phyloP scores from a whole-genome alignment of 2,888 invertebrate genomes.

The Spisula solida region DNA sequence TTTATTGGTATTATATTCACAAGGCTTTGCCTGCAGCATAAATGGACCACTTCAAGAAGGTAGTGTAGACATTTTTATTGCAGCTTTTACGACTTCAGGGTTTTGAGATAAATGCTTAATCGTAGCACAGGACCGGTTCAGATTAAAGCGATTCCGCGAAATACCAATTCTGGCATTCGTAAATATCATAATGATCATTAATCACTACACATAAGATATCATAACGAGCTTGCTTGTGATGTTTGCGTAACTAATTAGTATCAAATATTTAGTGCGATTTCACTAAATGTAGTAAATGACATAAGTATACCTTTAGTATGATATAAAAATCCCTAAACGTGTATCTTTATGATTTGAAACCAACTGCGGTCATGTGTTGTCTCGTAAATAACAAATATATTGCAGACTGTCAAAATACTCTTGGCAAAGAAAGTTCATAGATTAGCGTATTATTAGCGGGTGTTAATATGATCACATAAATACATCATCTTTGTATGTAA shows the following conservation, averaged over 20 bases:
- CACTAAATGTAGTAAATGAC: not conserved
- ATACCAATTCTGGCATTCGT: too few species aligned
- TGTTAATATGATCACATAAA: not conserved
- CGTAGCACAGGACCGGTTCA: too few species aligned
- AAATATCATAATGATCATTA: too few species aligned
- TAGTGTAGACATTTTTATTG: too few species aligned
- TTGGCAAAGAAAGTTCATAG: not conserved
- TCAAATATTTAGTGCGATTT: too few species aligned
- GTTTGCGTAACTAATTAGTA: too few species aligned
- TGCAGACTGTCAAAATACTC: not conserved
- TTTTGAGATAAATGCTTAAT: too few species aligned
- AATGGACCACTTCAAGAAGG: slow-evolving; percentile 24
- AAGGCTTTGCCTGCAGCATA: not conserved
- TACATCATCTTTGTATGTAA: not conserved
- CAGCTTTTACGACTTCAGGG: too few species aligned
- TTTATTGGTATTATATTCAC: slow-evolving; percentile 6
- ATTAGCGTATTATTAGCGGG: not conserved
- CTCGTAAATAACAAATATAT: not conserved
- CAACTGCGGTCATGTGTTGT: not conserved
- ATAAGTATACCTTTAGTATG: not conserved
- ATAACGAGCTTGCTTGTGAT: slow-evolving; percentile 4
- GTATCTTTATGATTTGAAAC: not conserved
- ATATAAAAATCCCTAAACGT: not conserved
- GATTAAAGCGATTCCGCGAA: too few species aligned
- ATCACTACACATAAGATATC: not conserved